Evolutionary conservation across 2,888 invertebrate species (phyloP), one percentile per base, ranked within the genome.

Genomic region (Spisula solida): DNA sequence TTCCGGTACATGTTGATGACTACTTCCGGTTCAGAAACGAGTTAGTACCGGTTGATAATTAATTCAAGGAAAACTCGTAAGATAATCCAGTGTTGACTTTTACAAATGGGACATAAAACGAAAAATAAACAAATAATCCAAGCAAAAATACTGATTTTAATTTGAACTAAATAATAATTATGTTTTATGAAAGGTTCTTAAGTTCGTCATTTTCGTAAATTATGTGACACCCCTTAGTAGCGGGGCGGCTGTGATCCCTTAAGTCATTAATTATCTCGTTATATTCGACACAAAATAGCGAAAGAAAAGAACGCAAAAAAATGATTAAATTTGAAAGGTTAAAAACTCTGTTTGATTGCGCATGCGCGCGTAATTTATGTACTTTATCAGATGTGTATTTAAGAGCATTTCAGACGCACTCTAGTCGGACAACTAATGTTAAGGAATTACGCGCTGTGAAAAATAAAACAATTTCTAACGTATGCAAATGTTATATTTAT

Each of bases 251-350:
- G 6, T n/a, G 25, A 66, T 20, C 2, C 10, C 25, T 66, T 4
- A 25, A 66, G n/a, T 2, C 6, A 25, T 25, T 25, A 66, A 66
- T 66, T 25, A 66, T 8, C 25, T 25, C n/a, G 25, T 25, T 25
- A 25, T 14, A 14, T 14, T 10, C 12, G 12, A 66, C 25, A 25
- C 25, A 10, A 25, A 66, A 66, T 41, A 25, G 8, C 60, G 25
- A 66, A 66, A 66, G 25, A 66, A 66, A 66, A 20, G 25, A 25
- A 66, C 25, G 25, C 8, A 41, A 41, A 41, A 56, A n/a, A n/a
- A 25, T 66, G 60, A 66, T 66, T 66, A 66, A 66, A 66, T 66
- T 25, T 25, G n/a, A 66, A 66, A 66, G 60, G 60, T 66, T 25
- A 66, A 4, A 66, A n/a, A 66, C 8, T 66, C 60, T 25, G 75